These are phyloP conservation scores for Hybos culiciformis DNA, from an alignment of 2,888 invertebrate species.

Conservation along the genomic window DNA sequence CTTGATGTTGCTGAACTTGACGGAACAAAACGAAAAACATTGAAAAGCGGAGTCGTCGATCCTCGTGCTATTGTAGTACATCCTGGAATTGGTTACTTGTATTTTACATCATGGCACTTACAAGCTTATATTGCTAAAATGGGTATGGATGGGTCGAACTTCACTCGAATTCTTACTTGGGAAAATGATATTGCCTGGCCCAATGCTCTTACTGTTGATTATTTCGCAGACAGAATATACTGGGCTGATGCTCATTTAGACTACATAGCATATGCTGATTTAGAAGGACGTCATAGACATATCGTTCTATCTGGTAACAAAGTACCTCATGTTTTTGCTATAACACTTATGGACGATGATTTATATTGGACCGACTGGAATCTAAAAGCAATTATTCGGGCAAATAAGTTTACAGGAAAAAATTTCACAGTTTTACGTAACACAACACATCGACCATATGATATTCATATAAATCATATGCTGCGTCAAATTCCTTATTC, in stretches of 20 bases:
- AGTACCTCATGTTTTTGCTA: constrained; percentile 92
- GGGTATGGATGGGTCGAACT: constrained; percentile 92
- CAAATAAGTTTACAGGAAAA: constrained; percentile 80
- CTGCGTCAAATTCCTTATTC: constrained; percentile 68
- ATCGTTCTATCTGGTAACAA: constrained; percentile 62
- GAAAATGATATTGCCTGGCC: constrained; percentile 97
- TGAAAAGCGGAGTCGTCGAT: constrained; percentile 79
- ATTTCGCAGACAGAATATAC: constrained; percentile 86
- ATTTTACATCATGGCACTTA: constrained; percentile 92
- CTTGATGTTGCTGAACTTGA: constrained; percentile 90
- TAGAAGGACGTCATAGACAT: constrained; percentile 80
- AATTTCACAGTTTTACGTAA: constrained; percentile 64
- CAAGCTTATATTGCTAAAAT: constrained; percentile 93
- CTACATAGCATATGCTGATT: constrained; percentile 87
- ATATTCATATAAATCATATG: constrained; percentile 84
- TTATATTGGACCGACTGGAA: constrained; percentile 99
- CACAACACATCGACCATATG: constrained; percentile 90
- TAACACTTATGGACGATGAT: constrained; percentile 85
- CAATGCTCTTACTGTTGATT: constrained; percentile 92
- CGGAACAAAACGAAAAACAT: constrained; percentile 78
- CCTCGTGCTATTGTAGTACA: constrained; percentile 91
- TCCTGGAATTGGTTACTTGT: constrained; percentile 85
- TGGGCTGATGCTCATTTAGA: constrained; percentile 98
- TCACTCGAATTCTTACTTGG: constrained; percentile 76
- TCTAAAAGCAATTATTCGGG: constrained; percentile 76